phyloP scores from a whole-genome alignment of 2,797 vertebrate genomes.

The Urophycis tenuis region DNA sequence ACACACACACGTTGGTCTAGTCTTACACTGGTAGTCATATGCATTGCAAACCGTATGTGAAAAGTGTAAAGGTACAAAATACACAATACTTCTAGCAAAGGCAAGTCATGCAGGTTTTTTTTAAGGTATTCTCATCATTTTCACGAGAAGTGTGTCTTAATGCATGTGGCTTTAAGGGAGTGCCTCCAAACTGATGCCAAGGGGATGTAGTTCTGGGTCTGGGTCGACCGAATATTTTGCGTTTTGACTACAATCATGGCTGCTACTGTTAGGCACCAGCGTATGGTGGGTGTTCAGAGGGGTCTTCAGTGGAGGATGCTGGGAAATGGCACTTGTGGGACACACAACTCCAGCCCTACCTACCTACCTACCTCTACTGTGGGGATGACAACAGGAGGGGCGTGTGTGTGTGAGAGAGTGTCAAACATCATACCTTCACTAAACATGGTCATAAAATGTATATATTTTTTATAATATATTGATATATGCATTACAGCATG shows the following conservation, averaged over 20 bases:
- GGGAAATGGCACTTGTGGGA: constrained; percentile 70
- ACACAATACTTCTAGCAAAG: constrained; percentile 30
- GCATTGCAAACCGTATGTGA: not conserved
- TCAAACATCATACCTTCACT: constrained; percentile 54
- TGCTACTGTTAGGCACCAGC: constrained; percentile 45
- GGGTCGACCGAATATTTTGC: constrained; percentile 6
- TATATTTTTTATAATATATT: constrained; percentile 61
- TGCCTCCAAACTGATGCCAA: not conserved
- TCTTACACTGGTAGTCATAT: not conserved
- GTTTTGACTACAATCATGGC: constrained; percentile 49
- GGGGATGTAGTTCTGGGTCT: not conserved
- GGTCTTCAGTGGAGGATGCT: constrained; percentile 51
- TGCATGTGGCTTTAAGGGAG: constrained; percentile 10
- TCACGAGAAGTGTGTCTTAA: constrained; percentile 25
- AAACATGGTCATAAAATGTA: constrained; percentile 60
- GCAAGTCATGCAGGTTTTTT: constrained; percentile 32
- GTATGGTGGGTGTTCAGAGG: constrained; percentile 32
- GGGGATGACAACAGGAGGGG: constrained; percentile 45
- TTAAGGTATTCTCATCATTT: constrained; percentile 14
- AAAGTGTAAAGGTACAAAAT: constrained; percentile 15
- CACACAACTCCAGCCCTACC: constrained; percentile 62
- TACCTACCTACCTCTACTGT: constrained; percentile 49
- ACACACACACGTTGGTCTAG: constrained; percentile 4
- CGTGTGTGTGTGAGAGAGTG: constrained; percentile 43
- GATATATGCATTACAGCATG: constrained; percentile 61